Percentiles rank a stretch among this genome's conserved stretches.
These are phyloP conservation scores for Coronaproctus castanopsis DNA, from an alignment of 2,888 invertebrate genomes.

Conservation along the genomic window DNA sequence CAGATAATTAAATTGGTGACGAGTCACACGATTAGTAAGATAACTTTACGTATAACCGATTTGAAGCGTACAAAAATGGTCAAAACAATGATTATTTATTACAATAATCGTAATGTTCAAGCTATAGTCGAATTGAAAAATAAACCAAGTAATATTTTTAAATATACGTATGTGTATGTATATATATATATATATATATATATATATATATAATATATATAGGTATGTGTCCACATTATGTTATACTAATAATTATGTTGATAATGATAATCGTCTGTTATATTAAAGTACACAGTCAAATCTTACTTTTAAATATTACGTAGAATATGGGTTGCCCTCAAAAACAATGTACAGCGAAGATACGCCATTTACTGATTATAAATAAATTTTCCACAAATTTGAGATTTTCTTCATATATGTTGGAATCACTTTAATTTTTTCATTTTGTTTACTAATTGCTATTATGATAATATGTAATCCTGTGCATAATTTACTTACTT, in stretches of 20 bases:
- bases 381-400: too few relatives aligned
- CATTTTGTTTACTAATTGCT: too few relatives aligned
- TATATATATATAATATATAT: neutral
- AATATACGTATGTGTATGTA: conserved; percentile 1
- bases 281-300: too few relatives aligned
- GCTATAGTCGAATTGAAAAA: conserved; percentile 95
- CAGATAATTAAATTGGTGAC: conserved; percentile 91
- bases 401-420: too few relatives aligned
- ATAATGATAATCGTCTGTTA: too few relatives aligned
- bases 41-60: conserved; percentile 80
- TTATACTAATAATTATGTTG: neutral
- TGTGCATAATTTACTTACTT: too few relatives aligned
- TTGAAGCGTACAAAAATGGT: conserved; percentile 95
- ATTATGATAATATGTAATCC: too few relatives aligned
- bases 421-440: too few relatives aligned
- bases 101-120: conserved; percentile 87
- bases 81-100: conserved; percentile 83
- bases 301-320: too few relatives aligned
- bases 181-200: conserved; percentile 10
- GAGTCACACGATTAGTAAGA: conserved; percentile 85
- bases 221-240: neutral
- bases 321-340: too few relatives aligned
- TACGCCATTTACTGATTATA: too few relatives aligned
- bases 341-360: too few relatives aligned
- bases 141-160: conserved; percentile 42